These are phyloP conservation scores for Dasysyrphus tricinctus DNA, from an alignment of 2,888 invertebrate genomes.

Conservation along the genomic window DNA sequence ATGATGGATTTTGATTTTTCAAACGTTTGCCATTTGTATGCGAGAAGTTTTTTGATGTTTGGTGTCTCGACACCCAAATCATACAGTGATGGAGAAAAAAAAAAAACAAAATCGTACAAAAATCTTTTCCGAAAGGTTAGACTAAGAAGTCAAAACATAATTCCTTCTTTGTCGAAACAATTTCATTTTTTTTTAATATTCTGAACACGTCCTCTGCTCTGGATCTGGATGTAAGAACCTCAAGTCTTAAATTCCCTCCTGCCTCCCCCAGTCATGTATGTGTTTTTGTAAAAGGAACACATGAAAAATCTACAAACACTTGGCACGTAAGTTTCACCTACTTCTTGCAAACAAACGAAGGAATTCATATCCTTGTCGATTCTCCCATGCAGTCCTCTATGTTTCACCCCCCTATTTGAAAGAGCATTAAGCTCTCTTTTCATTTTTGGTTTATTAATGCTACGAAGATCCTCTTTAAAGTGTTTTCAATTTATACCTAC, in stretches of 20 bases:
- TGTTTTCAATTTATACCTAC: constrained; percentile 55
- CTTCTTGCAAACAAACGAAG: constrained; percentile 16
- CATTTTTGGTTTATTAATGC: constrained; percentile 51
- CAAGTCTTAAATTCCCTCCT: background rate
- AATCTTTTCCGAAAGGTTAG: constrained; percentile 31
- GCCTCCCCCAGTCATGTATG: background rate
- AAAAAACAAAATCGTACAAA: background rate
- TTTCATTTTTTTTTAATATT: constrained; percentile 34
- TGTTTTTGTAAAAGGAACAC: constrained; percentile 20
- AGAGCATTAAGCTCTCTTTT: constrained; percentile 39
- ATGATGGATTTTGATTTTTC: constrained; percentile 36
- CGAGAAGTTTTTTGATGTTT: background rate
- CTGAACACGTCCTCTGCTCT: constrained; percentile 14
- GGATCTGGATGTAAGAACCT: constrained; percentile 16
- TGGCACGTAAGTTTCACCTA: constrained; percentile 45
- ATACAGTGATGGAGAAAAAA: background rate
- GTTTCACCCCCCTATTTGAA: constrained; percentile 17
- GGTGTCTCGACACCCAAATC: background rate
- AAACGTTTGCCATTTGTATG: background rate
- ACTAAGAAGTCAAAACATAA: constrained; percentile 40
- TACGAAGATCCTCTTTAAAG: constrained; percentile 51
- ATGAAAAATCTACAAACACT: constrained; percentile 37
- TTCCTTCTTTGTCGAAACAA: constrained; percentile 37
- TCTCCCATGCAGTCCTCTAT: background rate
- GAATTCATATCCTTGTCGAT: background rate